Evolutionary conservation across 2,888 invertebrate species (phyloP).

Genomic region (Netelia virgata): DNA sequence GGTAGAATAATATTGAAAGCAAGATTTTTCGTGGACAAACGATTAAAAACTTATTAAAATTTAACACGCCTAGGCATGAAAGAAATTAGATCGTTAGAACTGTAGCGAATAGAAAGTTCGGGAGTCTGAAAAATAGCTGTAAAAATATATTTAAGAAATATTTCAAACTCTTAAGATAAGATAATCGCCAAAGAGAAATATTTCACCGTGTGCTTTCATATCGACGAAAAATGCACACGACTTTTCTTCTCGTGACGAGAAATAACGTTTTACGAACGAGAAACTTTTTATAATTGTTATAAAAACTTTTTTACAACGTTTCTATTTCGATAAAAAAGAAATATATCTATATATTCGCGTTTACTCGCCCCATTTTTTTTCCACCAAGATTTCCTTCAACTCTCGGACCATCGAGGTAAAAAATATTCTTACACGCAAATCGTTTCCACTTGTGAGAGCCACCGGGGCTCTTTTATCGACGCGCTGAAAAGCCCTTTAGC

Average conservation of each 20-base stretch:
- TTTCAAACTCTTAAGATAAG: too few species aligned
- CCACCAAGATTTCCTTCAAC: slow-evolving; percentile 31
- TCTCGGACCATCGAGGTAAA: slow-evolving; percentile 24
- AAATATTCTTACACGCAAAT: slow-evolving; percentile 59
- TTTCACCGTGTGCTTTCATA: too few species aligned
- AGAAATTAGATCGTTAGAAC: background rate
- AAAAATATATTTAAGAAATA: background rate
- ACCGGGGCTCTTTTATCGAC: slow-evolving; percentile 68
- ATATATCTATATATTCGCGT: background rate
- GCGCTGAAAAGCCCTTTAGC: slow-evolving; percentile 62
- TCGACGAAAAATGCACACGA: too few species aligned
- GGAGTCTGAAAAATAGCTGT: background rate
- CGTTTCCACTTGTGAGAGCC: slow-evolving; percentile 59
- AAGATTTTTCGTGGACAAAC: too few species aligned
- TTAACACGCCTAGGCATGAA: background rate
- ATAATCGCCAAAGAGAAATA: too few species aligned
- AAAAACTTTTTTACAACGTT: background rate
- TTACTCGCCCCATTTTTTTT: slow-evolving; percentile 19
- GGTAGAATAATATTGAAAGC: too few species aligned
- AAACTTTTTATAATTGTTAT: background rate
- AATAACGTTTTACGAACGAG: background rate
- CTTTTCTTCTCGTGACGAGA: background rate
- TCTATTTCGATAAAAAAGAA: slow-evolving; percentile 21
- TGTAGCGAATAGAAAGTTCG: background rate
- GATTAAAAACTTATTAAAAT: too few species aligned